These are phyloP conservation scores for Haliclystus octoradiatus DNA, from an alignment of 30 jellyfish, hydroid and myxozoan species.

Conservation along the genomic window DNA sequence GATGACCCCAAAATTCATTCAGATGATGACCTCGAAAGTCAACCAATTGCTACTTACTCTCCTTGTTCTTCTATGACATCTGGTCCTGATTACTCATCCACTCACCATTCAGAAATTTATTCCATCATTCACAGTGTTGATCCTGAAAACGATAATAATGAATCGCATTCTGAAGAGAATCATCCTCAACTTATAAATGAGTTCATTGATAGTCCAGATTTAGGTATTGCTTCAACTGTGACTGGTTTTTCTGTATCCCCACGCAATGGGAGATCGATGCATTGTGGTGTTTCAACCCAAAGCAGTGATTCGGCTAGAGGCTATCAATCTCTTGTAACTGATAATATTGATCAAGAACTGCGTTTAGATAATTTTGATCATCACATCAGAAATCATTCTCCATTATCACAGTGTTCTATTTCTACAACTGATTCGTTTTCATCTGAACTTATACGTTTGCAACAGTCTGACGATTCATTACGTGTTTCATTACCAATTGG, in stretches of 20 bases:
- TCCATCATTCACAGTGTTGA: too few species aligned
- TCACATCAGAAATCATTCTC: too few species aligned
- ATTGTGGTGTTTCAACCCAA: background rate
- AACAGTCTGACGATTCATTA: background rate
- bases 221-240: background rate
- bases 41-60: background rate
- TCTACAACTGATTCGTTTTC: background rate
- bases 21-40: background rate
- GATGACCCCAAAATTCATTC: background rate
- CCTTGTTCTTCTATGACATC: background rate
- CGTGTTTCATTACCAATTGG: background rate
- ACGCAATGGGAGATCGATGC: background rate
- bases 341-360: background rate
- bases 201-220: background rate
- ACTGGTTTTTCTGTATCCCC: background rate
- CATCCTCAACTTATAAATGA: too few species aligned
- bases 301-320: slow-evolving; percentile 1
- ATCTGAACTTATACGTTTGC: background rate
- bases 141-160: background rate
- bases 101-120: too few species aligned
- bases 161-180: background rate
- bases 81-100: background rate
- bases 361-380: background rate
- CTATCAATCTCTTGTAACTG: background rate
- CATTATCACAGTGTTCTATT: background rate